Conservation (phyloP, 1,140 invertebrate species). For the Samia ricini region DNA sequence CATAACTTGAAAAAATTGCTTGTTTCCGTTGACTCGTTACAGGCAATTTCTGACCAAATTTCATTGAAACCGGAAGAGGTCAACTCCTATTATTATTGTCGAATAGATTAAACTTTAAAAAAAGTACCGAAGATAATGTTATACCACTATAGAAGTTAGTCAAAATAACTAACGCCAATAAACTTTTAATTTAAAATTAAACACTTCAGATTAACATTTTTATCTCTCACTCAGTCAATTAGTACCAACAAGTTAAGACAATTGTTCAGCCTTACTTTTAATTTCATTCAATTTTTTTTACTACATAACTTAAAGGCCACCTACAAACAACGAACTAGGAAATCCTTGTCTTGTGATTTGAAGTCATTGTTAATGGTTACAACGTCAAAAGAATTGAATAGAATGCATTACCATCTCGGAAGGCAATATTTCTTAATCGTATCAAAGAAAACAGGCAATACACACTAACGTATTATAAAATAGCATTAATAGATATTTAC, state of each 20-base stretch:
- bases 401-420: not conserved
- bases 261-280: not conserved
- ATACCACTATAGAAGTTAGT: too few species aligned
- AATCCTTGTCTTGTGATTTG: conserved; percentile 7
- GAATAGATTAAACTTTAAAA: too few species aligned
- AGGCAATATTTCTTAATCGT: not conserved
- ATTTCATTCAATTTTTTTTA: not conserved
- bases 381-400: not conserved
- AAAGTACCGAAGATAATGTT: too few species aligned
- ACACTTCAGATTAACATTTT: not conserved
- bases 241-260: not conserved
- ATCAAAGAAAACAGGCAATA: not conserved
- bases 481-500: conserved; percentile 1
- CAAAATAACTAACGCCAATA: too few species aligned
- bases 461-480: not conserved
- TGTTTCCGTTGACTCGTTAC: too few species aligned
- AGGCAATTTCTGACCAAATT: too few species aligned
- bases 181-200: too few species aligned
- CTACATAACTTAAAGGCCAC: conserved; percentile 4
- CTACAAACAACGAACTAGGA: conserved; percentile 6
- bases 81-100: too few species aligned
- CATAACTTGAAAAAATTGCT: too few species aligned
- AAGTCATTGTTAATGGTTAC: not conserved
- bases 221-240: not conserved
- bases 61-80: too few species aligned